These are phyloP conservation scores for Branchinecta lynchi DNA, from an alignment of 1,140 invertebrate genomes.

Conservation along the genomic window DNA sequence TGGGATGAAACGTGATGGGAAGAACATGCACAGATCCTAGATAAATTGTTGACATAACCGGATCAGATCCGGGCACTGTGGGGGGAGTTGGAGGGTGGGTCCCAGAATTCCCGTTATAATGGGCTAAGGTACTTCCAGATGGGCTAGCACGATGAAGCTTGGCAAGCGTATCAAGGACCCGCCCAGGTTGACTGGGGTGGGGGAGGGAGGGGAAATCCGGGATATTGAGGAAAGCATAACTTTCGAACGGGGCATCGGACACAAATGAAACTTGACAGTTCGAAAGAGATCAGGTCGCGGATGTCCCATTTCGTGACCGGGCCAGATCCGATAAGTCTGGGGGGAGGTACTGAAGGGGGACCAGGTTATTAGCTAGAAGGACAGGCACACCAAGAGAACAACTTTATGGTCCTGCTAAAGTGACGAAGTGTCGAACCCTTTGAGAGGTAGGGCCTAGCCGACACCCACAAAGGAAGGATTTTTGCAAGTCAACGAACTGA, in stretches of 20 bases:
- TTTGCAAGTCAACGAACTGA: no score
- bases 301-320: not conserved
- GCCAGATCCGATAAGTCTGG: no score
- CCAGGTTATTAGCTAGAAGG: no score
- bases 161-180: constrained; percentile 3
- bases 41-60: constrained; percentile 1
- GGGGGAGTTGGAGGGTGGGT: not conserved
- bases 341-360: no score
- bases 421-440: no score
- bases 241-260: not conserved
- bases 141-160: not conserved
- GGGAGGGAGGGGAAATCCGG: not conserved
- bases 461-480: no score
- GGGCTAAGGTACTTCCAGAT: not conserved
- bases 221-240: not conserved
- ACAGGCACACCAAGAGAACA: no score
- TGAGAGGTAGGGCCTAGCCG: no score
- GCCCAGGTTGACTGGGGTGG: not conserved
- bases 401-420: no score
- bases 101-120: not conserved
- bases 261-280: not conserved
- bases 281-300: not conserved
- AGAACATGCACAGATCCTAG: not conserved
- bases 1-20: not conserved
- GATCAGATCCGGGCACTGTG: not conserved